Conservation (phyloP, 2,113 vertebrate species). For the Ia io region DNA sequence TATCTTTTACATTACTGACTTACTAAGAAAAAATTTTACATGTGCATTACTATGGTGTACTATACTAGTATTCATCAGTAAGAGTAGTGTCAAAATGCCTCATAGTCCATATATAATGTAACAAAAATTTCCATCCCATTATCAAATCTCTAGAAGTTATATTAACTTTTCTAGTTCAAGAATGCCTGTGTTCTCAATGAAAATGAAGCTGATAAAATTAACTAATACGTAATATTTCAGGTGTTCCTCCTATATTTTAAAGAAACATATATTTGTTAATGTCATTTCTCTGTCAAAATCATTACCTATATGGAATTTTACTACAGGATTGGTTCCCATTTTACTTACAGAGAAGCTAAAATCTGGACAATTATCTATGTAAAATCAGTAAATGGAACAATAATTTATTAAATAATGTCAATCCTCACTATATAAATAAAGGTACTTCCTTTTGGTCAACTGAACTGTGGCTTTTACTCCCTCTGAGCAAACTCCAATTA, state of each 20-base stretch:
- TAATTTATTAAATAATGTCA: background rate
- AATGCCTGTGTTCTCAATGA: constrained; percentile 51
- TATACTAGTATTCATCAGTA: constrained; percentile 21
- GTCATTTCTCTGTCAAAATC: background rate
- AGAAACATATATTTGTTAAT: background rate
- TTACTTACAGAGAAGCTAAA: constrained; percentile 6
- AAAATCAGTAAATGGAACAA: background rate
- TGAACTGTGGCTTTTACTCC: background rate
- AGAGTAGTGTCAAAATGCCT: constrained; percentile 45
- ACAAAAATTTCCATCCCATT: constrained; percentile 35
- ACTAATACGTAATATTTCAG: constrained; percentile 61
- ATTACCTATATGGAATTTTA: background rate
- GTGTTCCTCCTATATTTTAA: background rate
- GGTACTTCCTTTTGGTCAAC: background rate
- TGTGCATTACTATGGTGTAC: background rate
- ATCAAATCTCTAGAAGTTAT: constrained; percentile 57
- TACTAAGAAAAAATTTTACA: background rate
- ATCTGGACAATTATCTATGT: background rate
- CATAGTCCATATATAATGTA: background rate
- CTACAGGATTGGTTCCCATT: background rate
- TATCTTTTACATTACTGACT: constrained; percentile 21
- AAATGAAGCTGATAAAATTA: constrained; percentile 63
- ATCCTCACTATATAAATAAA: background rate
- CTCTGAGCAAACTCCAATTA: background rate
- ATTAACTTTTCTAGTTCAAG: constrained; percentile 58